A percentile compares a stretch with the other conserved stretches of the same genome.
These are phyloP conservation scores for Tapirus terrestris DNA, from an alignment of 2,113 vertebrate species.

Conservation along the genomic window DNA sequence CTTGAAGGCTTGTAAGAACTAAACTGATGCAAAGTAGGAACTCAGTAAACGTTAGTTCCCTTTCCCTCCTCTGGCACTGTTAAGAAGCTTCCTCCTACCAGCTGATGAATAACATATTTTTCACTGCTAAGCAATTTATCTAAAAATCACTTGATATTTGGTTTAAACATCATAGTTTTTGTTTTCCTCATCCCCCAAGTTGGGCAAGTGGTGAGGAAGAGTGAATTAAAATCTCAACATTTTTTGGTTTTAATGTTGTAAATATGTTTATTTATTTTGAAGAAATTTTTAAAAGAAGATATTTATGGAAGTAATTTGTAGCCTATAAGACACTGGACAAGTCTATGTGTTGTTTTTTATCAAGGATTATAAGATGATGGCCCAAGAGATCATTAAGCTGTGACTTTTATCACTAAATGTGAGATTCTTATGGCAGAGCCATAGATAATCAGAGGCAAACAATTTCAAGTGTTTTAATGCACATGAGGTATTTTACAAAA, in stretches of 20 bases:
- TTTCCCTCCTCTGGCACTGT: not conserved
- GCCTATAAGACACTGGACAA: not conserved
- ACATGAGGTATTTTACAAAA: not conserved
- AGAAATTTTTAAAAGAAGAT: not conserved
- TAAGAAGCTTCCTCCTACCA: not conserved
- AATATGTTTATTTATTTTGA: not conserved
- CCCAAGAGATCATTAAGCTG: not conserved
- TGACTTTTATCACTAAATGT: not conserved
- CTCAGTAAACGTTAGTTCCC: not conserved
- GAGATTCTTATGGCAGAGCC: not conserved
- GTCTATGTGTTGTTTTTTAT: not conserved
- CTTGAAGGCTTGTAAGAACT: no score
- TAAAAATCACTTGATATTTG: not conserved
- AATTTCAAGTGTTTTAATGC: not conserved
- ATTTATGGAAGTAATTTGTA: not conserved
- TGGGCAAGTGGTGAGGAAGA: not conserved
- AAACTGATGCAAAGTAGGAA: not conserved
- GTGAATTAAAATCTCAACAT: not conserved
- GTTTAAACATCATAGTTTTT: not conserved
- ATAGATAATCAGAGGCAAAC: not conserved
- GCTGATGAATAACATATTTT: not conserved
- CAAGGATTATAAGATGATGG: no score
- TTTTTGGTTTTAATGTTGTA: not conserved
- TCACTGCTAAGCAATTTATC: not conserved
- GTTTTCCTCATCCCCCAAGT: not conserved